phyloP scores from a whole-genome alignment of 2,888 invertebrate genomes.

The Marasmarcha lunaedactyla region DNA sequence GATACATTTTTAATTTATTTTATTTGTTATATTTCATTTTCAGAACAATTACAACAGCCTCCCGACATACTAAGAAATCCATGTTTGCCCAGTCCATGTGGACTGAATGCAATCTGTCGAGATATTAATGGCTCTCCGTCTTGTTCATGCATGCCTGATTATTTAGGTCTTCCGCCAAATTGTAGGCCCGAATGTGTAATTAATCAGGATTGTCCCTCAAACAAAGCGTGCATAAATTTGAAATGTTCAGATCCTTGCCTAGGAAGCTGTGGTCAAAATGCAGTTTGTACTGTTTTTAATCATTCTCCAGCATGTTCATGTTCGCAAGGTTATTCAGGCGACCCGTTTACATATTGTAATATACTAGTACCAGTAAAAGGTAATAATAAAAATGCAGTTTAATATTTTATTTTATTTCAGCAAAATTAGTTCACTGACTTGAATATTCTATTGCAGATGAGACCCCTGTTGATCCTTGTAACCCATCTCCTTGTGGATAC shows the following conservation, averaged over 20 bases:
- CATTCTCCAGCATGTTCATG: conserved; percentile 79
- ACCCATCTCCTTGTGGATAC: conserved; percentile 78
- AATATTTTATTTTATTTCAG: conserved; percentile 5
- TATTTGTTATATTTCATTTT: not conserved
- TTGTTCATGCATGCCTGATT: conserved; percentile 75
- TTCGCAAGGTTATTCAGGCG: conserved; percentile 78
- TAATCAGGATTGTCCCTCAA: conserved; percentile 78
- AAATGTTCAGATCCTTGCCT: conserved; percentile 81
- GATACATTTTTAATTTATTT: not conserved
- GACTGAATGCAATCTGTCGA: conserved; percentile 74
- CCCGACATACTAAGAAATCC: conserved; percentile 67
- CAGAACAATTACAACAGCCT: conserved; percentile 29
- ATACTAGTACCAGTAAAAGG: conserved; percentile 57
- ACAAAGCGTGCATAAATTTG: conserved; percentile 79
- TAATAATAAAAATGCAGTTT: too few relatives aligned
- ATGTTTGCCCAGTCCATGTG: conserved; percentile 78
- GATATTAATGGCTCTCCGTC: conserved; percentile 71
- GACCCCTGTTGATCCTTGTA: conserved; percentile 72
- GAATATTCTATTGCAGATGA: conserved; percentile 37
- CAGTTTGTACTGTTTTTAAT: conserved; percentile 74
- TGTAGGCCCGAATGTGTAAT: conserved; percentile 81
- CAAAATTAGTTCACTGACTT: conserved; percentile 1
- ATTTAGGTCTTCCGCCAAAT: conserved; percentile 78
- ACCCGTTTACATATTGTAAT: conserved; percentile 78
- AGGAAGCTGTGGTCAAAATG: conserved; percentile 76